Evolutionary conservation across 2,113 vertebrate species (phyloP), one percentile per base, ranked within the genome.

Genomic region (Clinocottus analis): DNA sequence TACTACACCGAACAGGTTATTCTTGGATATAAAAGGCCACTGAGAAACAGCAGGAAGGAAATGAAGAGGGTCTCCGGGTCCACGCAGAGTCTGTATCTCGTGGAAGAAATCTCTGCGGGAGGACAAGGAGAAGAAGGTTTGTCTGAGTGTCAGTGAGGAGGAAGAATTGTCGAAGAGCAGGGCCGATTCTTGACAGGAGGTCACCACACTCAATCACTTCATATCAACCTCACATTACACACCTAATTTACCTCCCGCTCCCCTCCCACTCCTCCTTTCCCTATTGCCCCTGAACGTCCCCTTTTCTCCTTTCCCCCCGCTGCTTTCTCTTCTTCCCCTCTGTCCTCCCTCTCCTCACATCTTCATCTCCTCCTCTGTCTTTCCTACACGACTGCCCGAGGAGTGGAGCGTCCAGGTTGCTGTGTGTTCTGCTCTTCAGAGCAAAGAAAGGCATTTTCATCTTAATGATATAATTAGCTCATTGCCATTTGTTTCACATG

Each of bases 201-300:
- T 94, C 92, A 91, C 87, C 90, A 90, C 90, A 89, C 90, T 87
- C 90, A 86, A 91, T 94, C 87, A 86, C 92, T 92, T 90, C 89
- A 86, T 85, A 91, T 94, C 90, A 89, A 86, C 89, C 88, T 92
- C 90, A 88, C 85, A 92, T 93, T 92, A 92, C 89, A 93, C 87
- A 92, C 82, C 87, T 92, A 87, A 91, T 93, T 93, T 91, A 88
- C 81, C 85, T 79, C 71, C 64, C 19, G 9, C 37, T 71, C 80
- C 59, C 49, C 49, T 74, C 47, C 77, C 27, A 11, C 58, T 72
- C 59, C 56, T 74, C 69, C 75, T 58, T 60, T 58, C 53, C 59
- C 56, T 53, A 33, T 33, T 62, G 37, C 60, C 45, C 62, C 72
- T 43, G 35, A 85, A 84, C 58, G n/a, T 43, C 49, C 47, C 23